phyloP scores from a whole-genome alignment of 2,888 invertebrate species.

The Periphyllus acericola region DNA sequence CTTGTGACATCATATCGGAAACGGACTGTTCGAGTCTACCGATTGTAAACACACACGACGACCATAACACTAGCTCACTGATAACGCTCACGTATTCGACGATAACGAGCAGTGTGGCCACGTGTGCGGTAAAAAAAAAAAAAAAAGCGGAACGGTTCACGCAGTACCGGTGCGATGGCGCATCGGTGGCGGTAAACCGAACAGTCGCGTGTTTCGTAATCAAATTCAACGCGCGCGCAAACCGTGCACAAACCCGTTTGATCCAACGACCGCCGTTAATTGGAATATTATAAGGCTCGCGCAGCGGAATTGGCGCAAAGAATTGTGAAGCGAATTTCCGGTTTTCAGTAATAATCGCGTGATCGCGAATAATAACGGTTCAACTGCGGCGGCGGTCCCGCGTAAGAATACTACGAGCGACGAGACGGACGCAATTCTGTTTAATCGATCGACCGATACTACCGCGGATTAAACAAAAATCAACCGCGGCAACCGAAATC shows the following conservation, averaged over 20 bases:
- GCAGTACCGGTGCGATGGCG: not conserved
- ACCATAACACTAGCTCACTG: not conserved
- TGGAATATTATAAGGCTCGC: not conserved
- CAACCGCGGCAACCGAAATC: not conserved
- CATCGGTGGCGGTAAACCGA: too few species aligned
- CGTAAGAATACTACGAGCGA: not conserved
- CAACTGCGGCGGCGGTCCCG: not conserved
- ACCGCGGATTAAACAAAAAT: not conserved
- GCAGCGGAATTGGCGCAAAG: not conserved
- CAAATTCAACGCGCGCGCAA: not conserved
- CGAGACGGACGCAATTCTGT: not conserved
- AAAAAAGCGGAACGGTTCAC: not conserved
- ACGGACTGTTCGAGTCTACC: not conserved
- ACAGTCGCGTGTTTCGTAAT: not conserved
- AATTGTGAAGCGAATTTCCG: constrained; percentile 14
- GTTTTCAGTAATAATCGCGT: constrained; percentile 4
- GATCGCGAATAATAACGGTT: constrained; percentile 29
- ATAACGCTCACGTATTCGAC: not conserved
- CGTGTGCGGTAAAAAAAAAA: not conserved
- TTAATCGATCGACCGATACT: not conserved
- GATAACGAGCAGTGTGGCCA: constrained; percentile 34
- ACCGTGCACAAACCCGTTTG: not conserved
- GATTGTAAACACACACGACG: not conserved
- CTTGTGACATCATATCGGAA: not conserved
- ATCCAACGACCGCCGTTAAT: not conserved